phyloP scores from a whole-genome alignment of 2,113 vertebrate species.

The Cynocephalus volans region DNA sequence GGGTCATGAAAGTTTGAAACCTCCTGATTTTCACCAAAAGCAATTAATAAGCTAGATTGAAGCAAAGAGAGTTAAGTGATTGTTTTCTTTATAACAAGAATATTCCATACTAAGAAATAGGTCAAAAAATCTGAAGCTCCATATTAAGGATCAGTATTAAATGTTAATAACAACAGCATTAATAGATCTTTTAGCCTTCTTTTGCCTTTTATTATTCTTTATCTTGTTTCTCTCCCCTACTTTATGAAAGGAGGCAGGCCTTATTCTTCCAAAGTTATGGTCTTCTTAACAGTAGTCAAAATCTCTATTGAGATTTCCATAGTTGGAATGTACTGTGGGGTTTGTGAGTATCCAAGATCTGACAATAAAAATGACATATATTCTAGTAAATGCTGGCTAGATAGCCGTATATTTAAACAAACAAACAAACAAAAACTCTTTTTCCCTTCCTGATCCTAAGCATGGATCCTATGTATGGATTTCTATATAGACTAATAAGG shows the following conservation, averaged over 20 bases:
- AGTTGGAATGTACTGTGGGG: background rate
- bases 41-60: background rate
- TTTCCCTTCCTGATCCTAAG: background rate
- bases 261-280: conserved; percentile 4
- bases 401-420: background rate
- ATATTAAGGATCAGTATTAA: background rate
- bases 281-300: background rate
- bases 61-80: background rate
- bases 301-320: background rate
- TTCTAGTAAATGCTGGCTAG: background rate
- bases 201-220: background rate
- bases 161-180: background rate
- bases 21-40: conserved; percentile 31
- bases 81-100: background rate
- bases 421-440: background rate
- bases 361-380: conserved; percentile 32
- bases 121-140: conserved; percentile 4
- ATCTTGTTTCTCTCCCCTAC: background rate
- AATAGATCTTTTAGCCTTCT: background rate
- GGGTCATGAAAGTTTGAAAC: background rate
- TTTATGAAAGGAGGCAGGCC: background rate
- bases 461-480: background rate
- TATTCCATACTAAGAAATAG: background rate
- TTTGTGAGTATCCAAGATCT: background rate
- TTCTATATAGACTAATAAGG: background rate